Evolutionary conservation across 2,888 invertebrate species (phyloP).

Genomic region (Stenotaenia linearis): DNA sequence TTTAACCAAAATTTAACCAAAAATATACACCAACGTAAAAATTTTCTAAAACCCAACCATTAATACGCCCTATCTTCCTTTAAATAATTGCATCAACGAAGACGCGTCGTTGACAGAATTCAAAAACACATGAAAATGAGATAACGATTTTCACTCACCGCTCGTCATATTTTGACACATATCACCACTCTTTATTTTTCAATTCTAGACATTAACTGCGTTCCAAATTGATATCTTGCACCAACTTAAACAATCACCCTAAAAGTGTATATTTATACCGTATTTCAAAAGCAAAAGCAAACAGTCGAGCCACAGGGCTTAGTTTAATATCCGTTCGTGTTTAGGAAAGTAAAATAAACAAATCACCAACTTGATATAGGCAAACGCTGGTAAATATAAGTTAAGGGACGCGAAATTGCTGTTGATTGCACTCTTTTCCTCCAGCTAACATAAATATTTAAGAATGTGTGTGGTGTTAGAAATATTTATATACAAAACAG

Average conservation of each 20-base stretch:
- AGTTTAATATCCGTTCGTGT: neutral
- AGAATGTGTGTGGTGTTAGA: neutral
- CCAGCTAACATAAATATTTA: neutral
- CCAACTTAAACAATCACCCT: neutral
- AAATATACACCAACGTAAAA: too few species aligned
- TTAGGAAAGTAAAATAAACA: neutral
- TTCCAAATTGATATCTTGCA: neutral
- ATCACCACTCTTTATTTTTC: neutral
- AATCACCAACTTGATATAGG: neutral
- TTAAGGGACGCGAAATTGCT: neutral
- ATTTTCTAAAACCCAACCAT: too few species aligned
- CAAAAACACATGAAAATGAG: conserved; percentile 2
- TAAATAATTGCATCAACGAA: neutral
- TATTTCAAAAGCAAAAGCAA: neutral
- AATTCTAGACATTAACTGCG: neutral
- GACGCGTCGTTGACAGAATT: neutral
- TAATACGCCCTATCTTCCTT: too few species aligned
- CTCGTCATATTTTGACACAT: neutral
- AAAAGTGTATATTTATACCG: neutral
- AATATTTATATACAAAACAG: neutral
- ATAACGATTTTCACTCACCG: neutral
- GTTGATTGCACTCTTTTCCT: neutral
- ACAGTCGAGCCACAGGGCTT: neutral
- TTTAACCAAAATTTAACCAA: too few species aligned
- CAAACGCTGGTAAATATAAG: neutral